Evolutionary conservation across 2,113 vertebrate genomes (phyloP), one percentile per base, ranked within the genome.

Genomic region (Galemys pyrenaicus): DNA sequence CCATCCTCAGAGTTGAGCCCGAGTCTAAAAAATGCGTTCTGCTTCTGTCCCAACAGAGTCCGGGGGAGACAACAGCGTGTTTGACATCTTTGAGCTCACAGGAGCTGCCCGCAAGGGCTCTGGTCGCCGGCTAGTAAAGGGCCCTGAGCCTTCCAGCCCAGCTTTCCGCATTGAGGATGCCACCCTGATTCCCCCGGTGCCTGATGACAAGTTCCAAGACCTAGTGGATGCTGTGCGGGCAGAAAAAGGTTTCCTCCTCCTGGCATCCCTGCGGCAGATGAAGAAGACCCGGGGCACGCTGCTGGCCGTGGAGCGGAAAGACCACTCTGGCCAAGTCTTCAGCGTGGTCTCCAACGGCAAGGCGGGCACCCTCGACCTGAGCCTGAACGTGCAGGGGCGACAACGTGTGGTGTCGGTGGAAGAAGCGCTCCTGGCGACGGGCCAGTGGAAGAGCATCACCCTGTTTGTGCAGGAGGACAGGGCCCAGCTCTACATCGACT

Each of bases 361-460:
- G 93, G 99, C 99, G 0, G 99, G 99, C 97, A 99, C 99, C 26
- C 97, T 99, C 97, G 99, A 99, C 92, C 95, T 99, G 97, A 99
- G 99, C 95, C 98, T 99, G 94, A 98, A 98, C 16, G 98, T 97
- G 70, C 97, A 97, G 37, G 98, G 98, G 91, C 99, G 99, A 88
- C 99, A 99, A 91, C 98, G 99, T 0, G 80, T 99, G 60, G 98
- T 99, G 93, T 99, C 99, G 1, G 99, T 99, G 39, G 99, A 99
- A 71, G 99, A 99, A 32, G 99, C 98, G 0, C 96, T 98, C 41
- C 97, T 99, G 96, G 99, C 99, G 71, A 99, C 98, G 0, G 99
- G 99, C 71, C 99, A 99, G 9, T 99, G 99, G 99, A 99, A 98
- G 98, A 99, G 99, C 96, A 99, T 99, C 98, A 99, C 99, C 6